Conservation (phyloP, 1,140 invertebrate genomes). For the Chlorops oryzae region DNA sequence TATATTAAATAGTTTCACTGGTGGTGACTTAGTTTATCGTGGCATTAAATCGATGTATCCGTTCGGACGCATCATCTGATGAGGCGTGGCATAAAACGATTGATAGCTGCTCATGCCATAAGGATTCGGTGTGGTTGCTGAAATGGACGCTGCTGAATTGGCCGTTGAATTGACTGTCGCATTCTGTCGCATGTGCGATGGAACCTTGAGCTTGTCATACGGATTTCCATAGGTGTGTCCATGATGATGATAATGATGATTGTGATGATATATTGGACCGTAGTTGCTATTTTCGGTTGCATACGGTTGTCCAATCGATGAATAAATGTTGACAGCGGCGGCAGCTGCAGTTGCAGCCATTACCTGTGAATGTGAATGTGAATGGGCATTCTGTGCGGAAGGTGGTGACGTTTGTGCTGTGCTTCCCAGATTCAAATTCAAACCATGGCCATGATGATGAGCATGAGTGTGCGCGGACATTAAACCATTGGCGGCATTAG, state of each 20-base stretch:
- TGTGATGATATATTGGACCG: conserved; percentile 51
- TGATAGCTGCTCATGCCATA: conserved; percentile 42
- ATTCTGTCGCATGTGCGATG: conserved; percentile 28
- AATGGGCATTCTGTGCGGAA: background rate
- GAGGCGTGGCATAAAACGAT: conserved; percentile 34
- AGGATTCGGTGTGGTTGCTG: conserved; percentile 6
- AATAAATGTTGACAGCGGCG: conserved; percentile 40
- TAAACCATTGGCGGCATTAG: too few species aligned
- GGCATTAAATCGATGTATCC: conserved; percentile 45
- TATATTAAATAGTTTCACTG: too few species aligned
- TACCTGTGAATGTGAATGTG: conserved; percentile 18
- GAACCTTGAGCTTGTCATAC: conserved; percentile 44
- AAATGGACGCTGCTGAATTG: background rate
- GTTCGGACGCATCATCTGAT: conserved; percentile 44
- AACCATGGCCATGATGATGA: conserved; percentile 11
- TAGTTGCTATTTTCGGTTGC: conserved; percentile 50
- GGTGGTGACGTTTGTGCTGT: background rate
- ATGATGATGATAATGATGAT: conserved; percentile 34
- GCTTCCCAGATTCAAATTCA: conserved; percentile 11
- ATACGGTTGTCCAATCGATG: conserved; percentile 48
- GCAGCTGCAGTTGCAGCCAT: too few species aligned
- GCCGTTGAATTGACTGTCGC: conserved; percentile 17
- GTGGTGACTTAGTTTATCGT: too few species aligned
- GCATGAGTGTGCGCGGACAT: conserved; percentile 3
- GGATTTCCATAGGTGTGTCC: conserved; percentile 35